Percentiles rank a stretch among this genome's conserved stretches.
Evolutionary conservation across 2,888 invertebrate genomes (phyloP).

Genomic region (Chrysolina haemoptera): DNA sequence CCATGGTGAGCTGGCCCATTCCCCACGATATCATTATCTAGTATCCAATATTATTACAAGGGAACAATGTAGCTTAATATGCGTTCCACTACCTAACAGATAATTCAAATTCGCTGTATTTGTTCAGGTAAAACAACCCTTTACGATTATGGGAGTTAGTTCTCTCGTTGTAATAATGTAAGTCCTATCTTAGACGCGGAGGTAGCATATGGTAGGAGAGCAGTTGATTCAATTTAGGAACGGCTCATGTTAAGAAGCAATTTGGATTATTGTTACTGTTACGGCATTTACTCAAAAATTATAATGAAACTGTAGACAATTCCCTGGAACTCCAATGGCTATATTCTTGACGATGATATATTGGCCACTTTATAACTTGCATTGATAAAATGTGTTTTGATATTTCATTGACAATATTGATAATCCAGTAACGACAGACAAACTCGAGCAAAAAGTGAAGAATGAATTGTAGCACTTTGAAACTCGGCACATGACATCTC

Average conservation of each 20-base stretch:
- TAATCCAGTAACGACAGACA: too few relatives aligned
- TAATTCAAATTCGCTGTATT: conserved; percentile 54
- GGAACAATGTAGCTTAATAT: conserved; percentile 53
- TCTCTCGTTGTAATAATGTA: conserved; percentile 36
- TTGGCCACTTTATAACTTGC: too few relatives aligned
- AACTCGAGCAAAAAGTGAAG: too few relatives aligned
- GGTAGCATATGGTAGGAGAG: conserved; percentile 18
- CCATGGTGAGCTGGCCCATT: conserved; percentile 44
- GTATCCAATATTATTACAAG: conserved; percentile 54
- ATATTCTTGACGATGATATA: too few relatives aligned
- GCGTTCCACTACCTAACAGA: conserved; percentile 46
- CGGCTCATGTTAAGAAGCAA: conserved; percentile 14
- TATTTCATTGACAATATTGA: too few relatives aligned
- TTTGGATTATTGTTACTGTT: not conserved
- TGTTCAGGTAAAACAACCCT: conserved; percentile 46
- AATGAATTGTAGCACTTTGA: too few relatives aligned
- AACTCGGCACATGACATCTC: too few relatives aligned
- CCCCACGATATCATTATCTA: conserved; percentile 54
- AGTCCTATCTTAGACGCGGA: conserved; percentile 15
- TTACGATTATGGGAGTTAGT: conserved; percentile 43
- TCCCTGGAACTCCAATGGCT: too few relatives aligned
- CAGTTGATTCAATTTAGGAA: conserved; percentile 12
- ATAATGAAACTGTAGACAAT: conserved; percentile 31
- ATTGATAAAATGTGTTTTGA: too few relatives aligned
- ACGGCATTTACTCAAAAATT: not conserved